A percentile compares a stretch with the other conserved stretches of the same genome.
Evolutionary conservation across 2,888 invertebrate genomes (phyloP).

Genomic region (Agrenia bidenticulata): DNA sequence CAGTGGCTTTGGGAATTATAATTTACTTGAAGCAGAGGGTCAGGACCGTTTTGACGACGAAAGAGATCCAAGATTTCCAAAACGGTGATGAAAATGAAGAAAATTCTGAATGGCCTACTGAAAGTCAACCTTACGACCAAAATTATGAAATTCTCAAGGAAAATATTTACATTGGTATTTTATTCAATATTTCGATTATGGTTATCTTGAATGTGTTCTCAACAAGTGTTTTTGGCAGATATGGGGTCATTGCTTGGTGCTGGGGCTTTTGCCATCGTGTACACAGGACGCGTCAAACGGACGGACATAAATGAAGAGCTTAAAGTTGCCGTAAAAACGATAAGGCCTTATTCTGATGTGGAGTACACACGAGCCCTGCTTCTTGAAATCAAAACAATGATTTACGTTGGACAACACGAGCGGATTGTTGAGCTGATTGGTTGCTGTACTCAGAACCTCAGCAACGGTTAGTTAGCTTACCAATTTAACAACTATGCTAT

Average conservation of each 20-base stretch:
- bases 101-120: too few relatives aligned
- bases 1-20: too few relatives aligned
- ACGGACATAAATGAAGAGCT: not conserved
- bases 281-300: not conserved
- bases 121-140: not conserved
- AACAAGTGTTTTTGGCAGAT: too few relatives aligned
- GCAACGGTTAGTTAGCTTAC: not conserved
- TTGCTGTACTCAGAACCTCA: slow-evolving; percentile 7
- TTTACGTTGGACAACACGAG: not conserved
- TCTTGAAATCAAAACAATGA: slow-evolving; percentile 1
- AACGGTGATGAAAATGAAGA: too few relatives aligned
- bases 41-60: too few relatives aligned
- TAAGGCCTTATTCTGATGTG: not conserved
- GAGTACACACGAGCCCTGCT: not conserved
- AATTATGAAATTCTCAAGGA: slow-evolving; percentile 1
- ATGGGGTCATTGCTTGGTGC: not conserved
- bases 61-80: too few relatives aligned
- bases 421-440: slow-evolving; percentile 6
- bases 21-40: too few relatives aligned
- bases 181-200: too few relatives aligned
- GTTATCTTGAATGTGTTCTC: too few relatives aligned
- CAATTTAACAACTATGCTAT: too few relatives aligned
- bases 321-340: not conserved
- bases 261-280: not conserved
- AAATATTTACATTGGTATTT: not conserved